phyloP scores from a whole-genome alignment of 1,140 invertebrate genomes.

The Megathymus violae region DNA sequence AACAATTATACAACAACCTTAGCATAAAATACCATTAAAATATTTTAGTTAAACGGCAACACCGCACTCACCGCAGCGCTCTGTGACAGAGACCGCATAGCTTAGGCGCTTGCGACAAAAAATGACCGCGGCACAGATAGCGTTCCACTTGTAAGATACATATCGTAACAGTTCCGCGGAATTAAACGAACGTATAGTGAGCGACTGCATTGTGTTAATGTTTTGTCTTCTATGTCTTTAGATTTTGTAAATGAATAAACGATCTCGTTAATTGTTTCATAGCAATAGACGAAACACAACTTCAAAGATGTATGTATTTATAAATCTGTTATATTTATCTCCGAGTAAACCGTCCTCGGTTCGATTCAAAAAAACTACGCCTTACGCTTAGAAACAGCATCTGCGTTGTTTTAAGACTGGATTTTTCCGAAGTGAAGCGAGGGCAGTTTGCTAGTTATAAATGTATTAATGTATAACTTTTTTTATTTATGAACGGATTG shows the following conservation, averaged over 20 bases:
- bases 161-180: conserved; percentile 18
- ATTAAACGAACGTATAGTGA: conserved; percentile 19
- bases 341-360: too few species aligned
- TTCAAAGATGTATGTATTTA: too few species aligned
- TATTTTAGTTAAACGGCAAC: conserved; percentile 18
- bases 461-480: too few species aligned
- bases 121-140: conserved; percentile 31
- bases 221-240: not conserved
- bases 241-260: conserved; percentile 9
- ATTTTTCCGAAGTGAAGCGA: too few species aligned
- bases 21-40: conserved; percentile 17
- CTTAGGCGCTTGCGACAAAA: conserved; percentile 28
- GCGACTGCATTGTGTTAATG: conserved; percentile 12
- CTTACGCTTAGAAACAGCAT: too few species aligned
- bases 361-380: too few species aligned
- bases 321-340: too few species aligned
- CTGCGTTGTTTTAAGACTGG: too few species aligned
- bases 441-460: too few species aligned
- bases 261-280: not conserved
- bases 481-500: too few species aligned
- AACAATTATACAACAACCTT: conserved; percentile 6
- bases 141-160: conserved; percentile 21
- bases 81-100: conserved; percentile 25
- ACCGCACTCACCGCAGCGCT: conserved; percentile 17
- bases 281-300: too few species aligned